Conservation (phyloP, 2,113 vertebrate species). For the Embiotoca jacksoni region DNA sequence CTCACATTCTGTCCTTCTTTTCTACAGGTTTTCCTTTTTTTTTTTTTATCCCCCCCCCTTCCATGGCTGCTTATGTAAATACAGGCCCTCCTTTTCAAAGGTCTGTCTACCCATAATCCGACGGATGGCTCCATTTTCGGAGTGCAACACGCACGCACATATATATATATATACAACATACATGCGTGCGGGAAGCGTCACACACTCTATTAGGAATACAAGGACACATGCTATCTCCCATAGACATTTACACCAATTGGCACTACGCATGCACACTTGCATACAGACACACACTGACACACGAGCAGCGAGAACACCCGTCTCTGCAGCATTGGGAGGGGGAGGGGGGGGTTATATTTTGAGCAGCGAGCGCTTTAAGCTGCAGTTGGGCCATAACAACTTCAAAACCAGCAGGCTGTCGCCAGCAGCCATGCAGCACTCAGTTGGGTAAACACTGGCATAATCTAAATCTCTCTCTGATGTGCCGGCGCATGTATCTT, state of each 20-base stretch:
- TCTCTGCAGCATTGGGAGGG: conserved; percentile 42
- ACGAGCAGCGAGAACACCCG: conserved; percentile 27
- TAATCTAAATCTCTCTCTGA: conserved; percentile 79
- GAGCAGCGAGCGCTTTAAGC: conserved; percentile 63
- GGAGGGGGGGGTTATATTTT: conserved; percentile 43
- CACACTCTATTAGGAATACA: conserved; percentile 65
- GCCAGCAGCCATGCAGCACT: conserved; percentile 72
- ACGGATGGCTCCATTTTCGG: conserved; percentile 81
- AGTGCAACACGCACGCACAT: conserved; percentile 38
- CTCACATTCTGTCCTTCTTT: conserved; percentile 47
- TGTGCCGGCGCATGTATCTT: conserved; percentile 67
- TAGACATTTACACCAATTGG: conserved; percentile 51
- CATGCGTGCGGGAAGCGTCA: conserved; percentile 15
- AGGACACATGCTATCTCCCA: conserved; percentile 66
- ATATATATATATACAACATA: conserved; percentile 31
- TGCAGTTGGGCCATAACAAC: conserved; percentile 68
- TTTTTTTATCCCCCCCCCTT: neutral
- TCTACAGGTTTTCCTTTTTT: conserved; percentile 41
- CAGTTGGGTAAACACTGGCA: conserved; percentile 77
- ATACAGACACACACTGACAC: conserved; percentile 12
- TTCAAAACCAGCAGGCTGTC: conserved; percentile 72
- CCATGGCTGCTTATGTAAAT: conserved; percentile 78
- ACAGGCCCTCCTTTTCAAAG: conserved; percentile 73
- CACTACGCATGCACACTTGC: conserved; percentile 27
- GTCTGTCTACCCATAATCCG: conserved; percentile 80